Conservation (phyloP, 2,113 vertebrate genomes). For the Thryonomys swinderianus region DNA sequence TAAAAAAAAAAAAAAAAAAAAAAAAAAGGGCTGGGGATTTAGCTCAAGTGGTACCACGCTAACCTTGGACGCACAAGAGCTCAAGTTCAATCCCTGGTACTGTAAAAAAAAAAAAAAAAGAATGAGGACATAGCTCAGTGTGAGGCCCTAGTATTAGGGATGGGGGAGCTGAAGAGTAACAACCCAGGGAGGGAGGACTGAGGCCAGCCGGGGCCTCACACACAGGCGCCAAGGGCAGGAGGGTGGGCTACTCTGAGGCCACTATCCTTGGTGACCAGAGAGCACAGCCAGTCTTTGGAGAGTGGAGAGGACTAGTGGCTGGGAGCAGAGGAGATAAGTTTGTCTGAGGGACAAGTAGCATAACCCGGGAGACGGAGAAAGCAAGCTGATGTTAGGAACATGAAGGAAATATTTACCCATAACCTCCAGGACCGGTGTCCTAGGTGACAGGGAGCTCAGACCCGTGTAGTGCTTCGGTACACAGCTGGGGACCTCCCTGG, state of each 20-base stretch:
- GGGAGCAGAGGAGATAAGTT: rapidly evolving
- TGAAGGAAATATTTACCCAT: too few relatives aligned
- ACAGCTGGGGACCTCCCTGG: background rate
- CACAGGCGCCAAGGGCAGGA: background rate
- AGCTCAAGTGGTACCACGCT: too few relatives aligned
- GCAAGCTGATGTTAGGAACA: background rate
- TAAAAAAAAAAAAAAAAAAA: background rate
- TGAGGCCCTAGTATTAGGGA: too few relatives aligned
- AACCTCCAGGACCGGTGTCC: background rate
- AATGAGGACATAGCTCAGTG: too few relatives aligned
- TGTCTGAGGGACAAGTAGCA: too few relatives aligned
- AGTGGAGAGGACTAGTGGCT: background rate
- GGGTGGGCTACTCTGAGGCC: too few relatives aligned
- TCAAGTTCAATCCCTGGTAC: background rate
- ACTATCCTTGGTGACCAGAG: background rate
- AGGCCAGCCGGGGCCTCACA: background rate
- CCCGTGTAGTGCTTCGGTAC: background rate
- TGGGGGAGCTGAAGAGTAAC: background rate
- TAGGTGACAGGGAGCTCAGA: background rate
- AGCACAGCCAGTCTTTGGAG: background rate
- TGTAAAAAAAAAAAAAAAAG: too few relatives aligned
- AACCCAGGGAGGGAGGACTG: background rate
- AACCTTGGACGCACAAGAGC: background rate
- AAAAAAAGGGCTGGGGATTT: background rate
- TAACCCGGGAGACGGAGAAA: background rate